phyloP scores from a whole-genome alignment of 37 sponge, comb jelly and placozoan species.

The Ianthella basta region DNA sequence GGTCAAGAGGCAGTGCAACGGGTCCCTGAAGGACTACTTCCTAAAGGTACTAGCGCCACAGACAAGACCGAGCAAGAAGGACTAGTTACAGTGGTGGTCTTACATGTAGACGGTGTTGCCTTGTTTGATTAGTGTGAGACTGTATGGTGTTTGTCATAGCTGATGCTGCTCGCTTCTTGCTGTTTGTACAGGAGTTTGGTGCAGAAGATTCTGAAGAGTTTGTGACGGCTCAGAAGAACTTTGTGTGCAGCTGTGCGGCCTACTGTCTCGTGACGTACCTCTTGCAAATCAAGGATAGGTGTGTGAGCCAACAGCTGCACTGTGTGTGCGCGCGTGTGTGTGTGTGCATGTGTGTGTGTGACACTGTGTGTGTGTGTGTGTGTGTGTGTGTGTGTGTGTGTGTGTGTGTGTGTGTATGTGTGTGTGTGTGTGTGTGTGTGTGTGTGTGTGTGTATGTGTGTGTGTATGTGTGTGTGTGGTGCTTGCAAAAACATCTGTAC shows the following conservation, averaged over 20 bases:
- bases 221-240: slow-evolving; percentile 86
- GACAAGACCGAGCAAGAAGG: too few relatives aligned
- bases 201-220: slow-evolving; percentile 76
- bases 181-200: slow-evolving; percentile 85
- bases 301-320: background rate
- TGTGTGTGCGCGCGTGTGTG: background rate
- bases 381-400: background rate
- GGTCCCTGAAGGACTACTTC: slow-evolving; percentile 85
- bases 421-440: background rate
- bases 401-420: slow-evolving; percentile 10
- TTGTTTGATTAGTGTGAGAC: too few relatives aligned
- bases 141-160: background rate
- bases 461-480: background rate
- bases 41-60: slow-evolving; percentile 19
- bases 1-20: slow-evolving; percentile 86
- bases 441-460: background rate
- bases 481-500: too few relatives aligned
- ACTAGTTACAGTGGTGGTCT: too few relatives aligned
- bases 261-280: slow-evolving; percentile 96
- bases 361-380: background rate
- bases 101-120: too few relatives aligned
- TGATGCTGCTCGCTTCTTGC: background rate
- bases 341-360: background rate
- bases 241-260: slow-evolving; percentile 95
- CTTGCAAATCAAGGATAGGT: slow-evolving; percentile 96